Evolutionary conservation across 2,113 vertebrate species (phyloP).

Genomic region (Morone saxatilis): DNA sequence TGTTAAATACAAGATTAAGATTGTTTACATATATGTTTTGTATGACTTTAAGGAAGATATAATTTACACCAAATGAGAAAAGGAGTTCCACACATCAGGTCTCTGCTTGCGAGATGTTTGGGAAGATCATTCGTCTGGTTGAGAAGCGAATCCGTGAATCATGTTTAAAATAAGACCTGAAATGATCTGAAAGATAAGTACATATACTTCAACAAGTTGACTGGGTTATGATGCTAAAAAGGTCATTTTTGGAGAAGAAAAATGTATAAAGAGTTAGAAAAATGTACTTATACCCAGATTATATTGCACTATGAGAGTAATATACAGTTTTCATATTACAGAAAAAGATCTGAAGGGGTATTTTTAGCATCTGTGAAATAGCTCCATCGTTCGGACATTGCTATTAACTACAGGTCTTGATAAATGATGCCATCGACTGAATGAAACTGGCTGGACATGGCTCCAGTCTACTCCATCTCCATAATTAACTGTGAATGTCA

Average conservation of each 20-base stretch:
- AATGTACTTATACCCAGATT: background rate
- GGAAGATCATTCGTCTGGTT: no score
- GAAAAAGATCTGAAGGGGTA: background rate
- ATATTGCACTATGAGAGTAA: background rate
- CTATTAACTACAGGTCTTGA: constrained; percentile 33
- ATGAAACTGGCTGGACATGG: constrained; percentile 1
- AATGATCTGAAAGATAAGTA: background rate
- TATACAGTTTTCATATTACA: background rate
- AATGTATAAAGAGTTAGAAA: background rate
- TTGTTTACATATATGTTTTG: background rate
- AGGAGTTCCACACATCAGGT: background rate
- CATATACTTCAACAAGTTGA: background rate
- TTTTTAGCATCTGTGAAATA: constrained; percentile 29
- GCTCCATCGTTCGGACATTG: constrained; percentile 50
- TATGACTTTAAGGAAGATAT: background rate
- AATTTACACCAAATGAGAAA: background rate
- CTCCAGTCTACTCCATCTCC: constrained; percentile 35
- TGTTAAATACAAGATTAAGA: no score
- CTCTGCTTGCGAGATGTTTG: background rate
- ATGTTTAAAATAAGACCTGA: background rate
- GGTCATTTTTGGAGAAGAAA: background rate
- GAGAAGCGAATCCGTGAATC: background rate
- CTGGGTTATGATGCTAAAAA: background rate
- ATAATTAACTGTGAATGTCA: constrained; percentile 35
- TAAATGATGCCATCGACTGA: constrained; percentile 27